Conservation (phyloP, 1,140 invertebrate genomes). For the Diuraphis noxia region DNA sequence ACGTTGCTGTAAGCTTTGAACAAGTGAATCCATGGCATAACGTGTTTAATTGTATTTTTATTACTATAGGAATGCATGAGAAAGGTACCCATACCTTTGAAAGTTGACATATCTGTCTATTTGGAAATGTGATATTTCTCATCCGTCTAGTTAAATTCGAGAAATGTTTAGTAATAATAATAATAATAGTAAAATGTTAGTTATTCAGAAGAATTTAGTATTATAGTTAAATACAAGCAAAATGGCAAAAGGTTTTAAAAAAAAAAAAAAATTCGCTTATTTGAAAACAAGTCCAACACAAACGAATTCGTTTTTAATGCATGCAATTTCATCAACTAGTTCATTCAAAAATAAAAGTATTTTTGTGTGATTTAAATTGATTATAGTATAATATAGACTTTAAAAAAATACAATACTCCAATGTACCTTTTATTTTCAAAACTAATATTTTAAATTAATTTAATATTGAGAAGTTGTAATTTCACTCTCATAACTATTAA, state of each 20-base stretch:
- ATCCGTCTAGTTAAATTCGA: not conserved
- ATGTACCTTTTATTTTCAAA: too few species aligned
- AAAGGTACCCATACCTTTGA: not conserved
- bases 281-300: not conserved
- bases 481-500: too few species aligned
- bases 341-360: too few species aligned
- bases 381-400: too few species aligned
- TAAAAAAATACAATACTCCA: too few species aligned
- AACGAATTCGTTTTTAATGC: not conserved
- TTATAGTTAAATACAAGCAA: not conserved
- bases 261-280: not conserved
- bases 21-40: too few species aligned
- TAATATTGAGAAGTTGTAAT: too few species aligned
- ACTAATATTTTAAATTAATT: too few species aligned
- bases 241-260: not conserved
- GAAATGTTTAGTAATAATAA: not conserved
- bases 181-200: not conserved
- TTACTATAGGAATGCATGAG: too few species aligned
- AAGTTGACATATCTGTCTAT: not conserved
- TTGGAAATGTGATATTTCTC: not conserved
- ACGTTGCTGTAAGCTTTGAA: too few species aligned
- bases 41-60: not conserved
- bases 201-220: not conserved
- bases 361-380: too few species aligned
- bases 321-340: too few species aligned